Conservation (phyloP, 2,113 vertebrate species). For the Turdus rufiventris region DNA sequence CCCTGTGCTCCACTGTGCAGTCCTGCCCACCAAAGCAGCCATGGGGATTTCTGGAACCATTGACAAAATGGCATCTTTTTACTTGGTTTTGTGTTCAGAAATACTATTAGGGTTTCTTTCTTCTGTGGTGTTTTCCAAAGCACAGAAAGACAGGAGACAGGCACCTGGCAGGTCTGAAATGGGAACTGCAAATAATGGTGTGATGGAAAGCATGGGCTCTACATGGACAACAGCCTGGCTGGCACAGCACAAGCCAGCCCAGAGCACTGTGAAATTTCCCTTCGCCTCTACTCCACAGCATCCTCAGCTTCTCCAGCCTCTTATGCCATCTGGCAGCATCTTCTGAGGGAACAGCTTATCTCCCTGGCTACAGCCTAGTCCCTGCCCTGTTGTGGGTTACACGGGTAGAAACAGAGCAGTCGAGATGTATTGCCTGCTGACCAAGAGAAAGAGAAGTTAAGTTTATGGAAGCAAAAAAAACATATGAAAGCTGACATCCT, state of each 20-base stretch:
- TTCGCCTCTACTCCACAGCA: accelerated
- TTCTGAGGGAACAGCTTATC: not conserved
- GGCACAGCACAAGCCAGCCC: not conserved
- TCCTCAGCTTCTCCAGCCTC: not conserved
- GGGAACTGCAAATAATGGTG: not conserved
- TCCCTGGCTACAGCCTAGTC: not conserved
- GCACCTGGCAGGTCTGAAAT: not conserved
- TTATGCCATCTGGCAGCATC: not conserved
- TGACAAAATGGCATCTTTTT: not conserved
- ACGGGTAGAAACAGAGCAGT: accelerated
- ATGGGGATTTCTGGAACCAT: not conserved
- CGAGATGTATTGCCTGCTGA: accelerated
- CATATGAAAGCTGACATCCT: not conserved
- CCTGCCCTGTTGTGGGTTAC: not conserved
- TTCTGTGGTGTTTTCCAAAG: not conserved
- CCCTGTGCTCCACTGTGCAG: accelerated
- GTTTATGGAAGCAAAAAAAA: not conserved
- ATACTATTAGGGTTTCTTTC: not conserved
- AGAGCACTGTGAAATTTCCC: not conserved
- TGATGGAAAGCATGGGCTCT: not conserved
- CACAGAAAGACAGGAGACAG: not conserved
- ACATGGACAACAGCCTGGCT: not conserved
- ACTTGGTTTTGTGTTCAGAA: not conserved
- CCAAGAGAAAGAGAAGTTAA: not conserved
- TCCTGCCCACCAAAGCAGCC: not conserved